A percentile compares a stretch with the other conserved stretches of the same genome.
Conservation (phyloP, 1,140 invertebrate species). For the Lucilia sericata region DNA sequence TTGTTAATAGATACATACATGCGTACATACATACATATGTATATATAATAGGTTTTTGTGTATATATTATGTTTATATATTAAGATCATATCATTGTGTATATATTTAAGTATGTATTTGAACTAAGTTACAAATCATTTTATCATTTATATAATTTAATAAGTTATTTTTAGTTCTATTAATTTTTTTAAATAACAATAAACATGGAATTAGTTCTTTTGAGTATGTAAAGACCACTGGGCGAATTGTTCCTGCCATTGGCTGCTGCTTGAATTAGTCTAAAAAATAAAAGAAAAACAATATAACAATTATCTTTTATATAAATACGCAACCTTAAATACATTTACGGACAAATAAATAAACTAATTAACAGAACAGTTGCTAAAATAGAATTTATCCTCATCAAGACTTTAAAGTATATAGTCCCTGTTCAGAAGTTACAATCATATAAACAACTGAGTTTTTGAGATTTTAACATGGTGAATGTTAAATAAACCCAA, state of each 20-base stretch:
- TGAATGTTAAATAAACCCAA: no score
- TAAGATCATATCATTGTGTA: constrained; percentile 31
- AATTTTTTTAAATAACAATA: background rate
- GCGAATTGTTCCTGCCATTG: constrained; percentile 68
- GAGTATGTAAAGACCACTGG: constrained; percentile 67
- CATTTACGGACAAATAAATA: constrained; percentile 16
- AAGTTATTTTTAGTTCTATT: constrained; percentile 22
- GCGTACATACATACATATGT: constrained; percentile 13
- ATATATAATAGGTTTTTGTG: constrained; percentile 6
- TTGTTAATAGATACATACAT: constrained; percentile 1
- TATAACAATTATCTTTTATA: background rate
- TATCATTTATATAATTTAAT: constrained; percentile 16
- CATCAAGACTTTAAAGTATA: no score
- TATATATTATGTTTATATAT: constrained; percentile 9
- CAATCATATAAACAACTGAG: no score
- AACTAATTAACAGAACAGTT: background rate
- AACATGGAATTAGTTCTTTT: constrained; percentile 61
- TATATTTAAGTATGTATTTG: constrained; percentile 23
- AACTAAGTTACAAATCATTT: constrained; percentile 39
- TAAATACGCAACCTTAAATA: background rate
- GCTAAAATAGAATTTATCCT: no score
- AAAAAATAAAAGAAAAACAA: background rate
- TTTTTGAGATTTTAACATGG: no score
- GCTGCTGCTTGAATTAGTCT: constrained; percentile 64
- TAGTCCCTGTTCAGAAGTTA: no score